Evolutionary conservation across 2,113 vertebrate genomes (phyloP).

Genomic region (Mionectes macconnelli): DNA sequence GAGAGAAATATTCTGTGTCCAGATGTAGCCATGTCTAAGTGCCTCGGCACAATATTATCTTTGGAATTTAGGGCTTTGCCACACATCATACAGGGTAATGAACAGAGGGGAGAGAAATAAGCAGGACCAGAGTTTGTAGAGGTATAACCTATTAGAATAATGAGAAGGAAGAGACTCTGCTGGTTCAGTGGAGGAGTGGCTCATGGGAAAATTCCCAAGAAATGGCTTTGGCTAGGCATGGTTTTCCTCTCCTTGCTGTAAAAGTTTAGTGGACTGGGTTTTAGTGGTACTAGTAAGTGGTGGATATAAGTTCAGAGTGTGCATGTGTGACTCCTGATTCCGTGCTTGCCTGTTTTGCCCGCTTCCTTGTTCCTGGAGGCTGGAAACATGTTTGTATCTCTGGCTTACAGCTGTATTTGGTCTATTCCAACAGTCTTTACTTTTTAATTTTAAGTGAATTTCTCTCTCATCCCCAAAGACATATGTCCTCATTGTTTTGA

Average conservation of each 20-base stretch:
- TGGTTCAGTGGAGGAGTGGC: neutral
- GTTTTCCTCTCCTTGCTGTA: neutral
- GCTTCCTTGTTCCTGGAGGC: neutral
- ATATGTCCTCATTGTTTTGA: neutral
- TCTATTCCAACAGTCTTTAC: neutral
- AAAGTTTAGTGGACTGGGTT: neutral
- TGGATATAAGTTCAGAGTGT: neutral
- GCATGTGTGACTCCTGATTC: neutral
- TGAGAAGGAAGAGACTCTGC: neutral
- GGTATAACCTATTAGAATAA: neutral
- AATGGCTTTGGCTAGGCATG: neutral
- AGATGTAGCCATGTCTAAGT: neutral
- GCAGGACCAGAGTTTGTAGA: neutral
- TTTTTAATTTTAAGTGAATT: neutral
- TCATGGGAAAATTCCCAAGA: neutral
- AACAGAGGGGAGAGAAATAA: neutral
- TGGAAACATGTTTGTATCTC: neutral
- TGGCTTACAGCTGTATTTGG: neutral
- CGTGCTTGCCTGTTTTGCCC: neutral
- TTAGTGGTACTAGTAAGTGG: neutral
- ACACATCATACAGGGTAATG: neutral
- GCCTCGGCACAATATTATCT: conserved; percentile 7
- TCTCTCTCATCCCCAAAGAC: neutral
- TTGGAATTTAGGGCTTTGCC: conserved; percentile 18
- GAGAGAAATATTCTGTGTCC: neutral